Evolutionary conservation across 2,797 vertebrate genomes (phyloP), one percentile per base, ranked within the genome.

Genomic region (Rhadinocentrus ornatus): DNA sequence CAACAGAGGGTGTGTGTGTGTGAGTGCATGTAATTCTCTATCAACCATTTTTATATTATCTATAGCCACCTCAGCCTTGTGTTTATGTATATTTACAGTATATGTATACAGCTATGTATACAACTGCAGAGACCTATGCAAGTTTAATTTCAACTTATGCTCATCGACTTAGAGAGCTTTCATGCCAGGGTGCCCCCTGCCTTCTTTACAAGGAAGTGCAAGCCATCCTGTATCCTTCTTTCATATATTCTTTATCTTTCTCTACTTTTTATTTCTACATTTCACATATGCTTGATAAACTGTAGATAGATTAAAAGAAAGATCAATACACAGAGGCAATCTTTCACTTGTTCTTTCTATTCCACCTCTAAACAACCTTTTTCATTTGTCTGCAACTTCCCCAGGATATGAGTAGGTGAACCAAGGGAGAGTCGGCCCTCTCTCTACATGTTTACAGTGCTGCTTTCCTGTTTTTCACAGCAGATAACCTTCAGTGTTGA

Each of bases 151-250:
- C 76, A 80, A 87, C 58, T 68, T 70, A 73, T 80, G 70, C 50
- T 62, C 63, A 12, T 73, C 12, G 11, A 62, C 59, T 70, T 78
- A 57, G 18, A 71, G 34, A 85, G 82, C 66, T 78, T 73, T 87
- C 88, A 80, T 90, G 85, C 82, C 82, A 90, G 74, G 72, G 89
- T 92, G 92, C 94, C 94, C 92, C 91, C 94, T 93, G 91, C 88
- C 88, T 89, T 86, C 64, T 24, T 24, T 29, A 70, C 7, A 41
- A 20, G 27, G 77, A 84, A 84, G 12, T 79, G 56, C 85, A 68
- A 2, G 5, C 15, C 65, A 34, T 39, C n/a, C 29, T 31, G 34
- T 5, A 3, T 16, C 13, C 6, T 12, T 16, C 6, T 1, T 9
- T 1, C 55, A 7, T 41, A 22, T 35, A 18, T 39, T 70, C 2